phyloP scores from a whole-genome alignment of 1,140 invertebrate species.

The Chironomus tepperi region DNA sequence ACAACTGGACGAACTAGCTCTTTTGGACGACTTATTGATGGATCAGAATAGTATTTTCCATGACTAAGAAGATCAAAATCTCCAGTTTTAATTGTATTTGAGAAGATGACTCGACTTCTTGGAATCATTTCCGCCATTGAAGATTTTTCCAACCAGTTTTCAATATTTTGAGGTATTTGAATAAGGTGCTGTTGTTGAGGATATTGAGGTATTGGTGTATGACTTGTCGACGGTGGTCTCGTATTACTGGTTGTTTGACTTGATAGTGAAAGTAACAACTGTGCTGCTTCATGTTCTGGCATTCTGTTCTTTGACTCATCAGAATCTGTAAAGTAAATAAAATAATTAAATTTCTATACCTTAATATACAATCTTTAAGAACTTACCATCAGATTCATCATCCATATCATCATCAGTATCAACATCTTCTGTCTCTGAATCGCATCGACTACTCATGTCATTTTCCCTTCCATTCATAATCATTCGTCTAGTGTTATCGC shows the following conservation, averaged over 20 bases:
- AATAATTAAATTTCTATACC: constrained; percentile 20
- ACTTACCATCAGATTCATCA: constrained; percentile 46
- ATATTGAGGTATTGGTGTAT: constrained; percentile 25
- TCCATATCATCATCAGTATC: constrained; percentile 51
- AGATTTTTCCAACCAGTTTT: background rate
- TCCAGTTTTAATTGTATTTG: constrained; percentile 36
- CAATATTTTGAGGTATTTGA: constrained; percentile 6
- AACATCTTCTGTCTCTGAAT: constrained; percentile 44
- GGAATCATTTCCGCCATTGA: no score
- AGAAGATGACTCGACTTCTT: background rate
- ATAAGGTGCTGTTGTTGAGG: constrained; percentile 28
- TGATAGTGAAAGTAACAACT: constrained; percentile 71
- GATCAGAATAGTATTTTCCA: constrained; percentile 40
- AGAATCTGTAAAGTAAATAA: constrained; percentile 42
- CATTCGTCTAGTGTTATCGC: constrained; percentile 16
- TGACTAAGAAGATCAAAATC: constrained; percentile 38
- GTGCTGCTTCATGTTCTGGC: constrained; percentile 79
- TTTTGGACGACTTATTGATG: constrained; percentile 31
- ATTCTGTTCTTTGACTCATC: constrained; percentile 50
- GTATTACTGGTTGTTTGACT: constrained; percentile 40
- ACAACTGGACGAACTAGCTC: background rate
- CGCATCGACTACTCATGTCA: constrained; percentile 27
- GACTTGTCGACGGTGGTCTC: constrained; percentile 30
- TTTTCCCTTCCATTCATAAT: constrained; percentile 28
- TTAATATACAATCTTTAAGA: constrained; percentile 44